Base-by-base conservation (phyloP, 1,140 invertebrate species). In the Tetranychus urticae region DNA sequence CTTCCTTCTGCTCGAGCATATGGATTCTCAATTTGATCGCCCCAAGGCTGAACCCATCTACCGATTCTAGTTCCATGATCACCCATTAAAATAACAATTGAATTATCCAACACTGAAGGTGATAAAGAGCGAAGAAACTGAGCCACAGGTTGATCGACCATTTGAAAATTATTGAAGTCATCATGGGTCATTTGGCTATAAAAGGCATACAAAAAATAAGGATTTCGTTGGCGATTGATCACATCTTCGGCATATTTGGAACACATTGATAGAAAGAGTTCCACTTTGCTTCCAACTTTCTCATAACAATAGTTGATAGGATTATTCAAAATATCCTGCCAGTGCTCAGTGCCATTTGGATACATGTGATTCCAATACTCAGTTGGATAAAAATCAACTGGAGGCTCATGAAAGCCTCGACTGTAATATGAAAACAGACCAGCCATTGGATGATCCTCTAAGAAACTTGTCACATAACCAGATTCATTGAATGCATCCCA, bases 381-480 rank as follows among this genome's bases (percentile, higher is more conserved):
- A 50, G 14, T 14, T 4, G 48, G 48, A 50, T 50, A 50, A 50
- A 50, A 50, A 14, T 50, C 48, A 14, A 14, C 14, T 4, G 48
- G 48, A 10, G 48, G 48, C 13, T 50, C 4, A 31, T 5, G 13
- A 14, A 50, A 50, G 14, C 48, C 48, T n/a, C 48, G 6, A 50
- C 14, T 50, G 0, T 50, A 50, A 14, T 50, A 50, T 6, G 48
- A 50, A 1, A 50, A 50, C 4, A 50, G 48, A 31, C 48, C 48
- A 6, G 23, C 23, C 48, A 50, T 50, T 14, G 48, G 23, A 10
- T n/a, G 14, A 69, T 92, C 88, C 75, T 91, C 88, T 0, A 77
- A 81, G 59, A 83, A 83, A 3, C 80, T 80, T 0, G 23, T 50
- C 48, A 50, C 14, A 50, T 50, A 90, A 82, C 82, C 1, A 71